A percentile compares a stretch with the other conserved stretches of the same genome.
phyloP scores from a whole-genome alignment of 2,797 vertebrate species.

The Steatocranus sp. region DNA sequence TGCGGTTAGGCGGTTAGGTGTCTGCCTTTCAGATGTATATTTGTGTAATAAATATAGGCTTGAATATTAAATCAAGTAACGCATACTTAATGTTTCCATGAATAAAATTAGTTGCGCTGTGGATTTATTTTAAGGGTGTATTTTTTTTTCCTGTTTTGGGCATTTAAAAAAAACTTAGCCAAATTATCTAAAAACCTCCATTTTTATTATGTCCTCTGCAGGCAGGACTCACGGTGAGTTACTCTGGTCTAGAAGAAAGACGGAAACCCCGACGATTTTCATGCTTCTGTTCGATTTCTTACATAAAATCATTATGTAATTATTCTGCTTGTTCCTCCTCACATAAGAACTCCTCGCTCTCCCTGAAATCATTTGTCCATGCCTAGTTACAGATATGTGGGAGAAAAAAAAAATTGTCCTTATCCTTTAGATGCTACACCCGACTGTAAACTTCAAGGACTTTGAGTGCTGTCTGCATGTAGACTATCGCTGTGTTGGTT shows the following conservation, averaged over 20 bases:
- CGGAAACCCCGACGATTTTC: background rate
- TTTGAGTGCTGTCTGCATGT: background rate
- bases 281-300: background rate
- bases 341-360: background rate
- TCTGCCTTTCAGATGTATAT: background rate
- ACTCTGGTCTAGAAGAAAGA: background rate
- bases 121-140: background rate
- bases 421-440: background rate
- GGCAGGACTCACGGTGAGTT: background rate
- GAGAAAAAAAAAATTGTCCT: background rate
- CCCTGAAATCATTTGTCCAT: background rate
- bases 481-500: background rate
- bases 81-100: background rate
- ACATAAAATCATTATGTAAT: background rate
- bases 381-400: background rate
- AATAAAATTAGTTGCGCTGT: background rate
- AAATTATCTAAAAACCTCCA: background rate
- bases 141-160: background rate
- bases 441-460: background rate
- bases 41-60: background rate
- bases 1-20: background rate
- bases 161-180: background rate
- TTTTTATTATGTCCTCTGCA: background rate
- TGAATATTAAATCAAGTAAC: background rate
- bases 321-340: background rate